Percentiles rank a stretch among this genome's conserved stretches.
These are phyloP conservation scores for Leptogaster cylindrica DNA, from an alignment of 2,888 invertebrate species.

Conservation along the genomic window DNA sequence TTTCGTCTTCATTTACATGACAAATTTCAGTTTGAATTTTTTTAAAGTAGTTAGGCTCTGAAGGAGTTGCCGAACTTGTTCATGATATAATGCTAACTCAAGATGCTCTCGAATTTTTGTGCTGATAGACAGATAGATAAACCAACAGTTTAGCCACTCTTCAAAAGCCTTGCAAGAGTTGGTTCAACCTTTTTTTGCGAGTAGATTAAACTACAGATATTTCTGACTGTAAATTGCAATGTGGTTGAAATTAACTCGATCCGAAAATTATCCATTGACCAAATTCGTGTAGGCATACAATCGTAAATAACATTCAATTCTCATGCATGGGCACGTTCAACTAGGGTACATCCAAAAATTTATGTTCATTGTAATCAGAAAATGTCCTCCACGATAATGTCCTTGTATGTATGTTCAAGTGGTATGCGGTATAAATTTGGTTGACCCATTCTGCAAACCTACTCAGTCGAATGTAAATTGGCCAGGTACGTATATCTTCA, in stretches of 20 bases:
- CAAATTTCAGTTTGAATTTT: background rate
- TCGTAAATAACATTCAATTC: conserved; percentile 7
- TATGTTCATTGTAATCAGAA: conserved; percentile 26
- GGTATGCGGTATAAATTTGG: background rate
- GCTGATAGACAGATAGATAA: too few species aligned
- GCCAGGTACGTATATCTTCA: conserved; percentile 25
- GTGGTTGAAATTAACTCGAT: too few species aligned
- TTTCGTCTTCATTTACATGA: conserved; percentile 8
- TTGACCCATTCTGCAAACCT: background rate
- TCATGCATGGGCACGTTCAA: conserved; percentile 35
- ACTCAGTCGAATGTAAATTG: background rate
- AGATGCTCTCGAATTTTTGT: too few species aligned
- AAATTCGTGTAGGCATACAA: background rate
- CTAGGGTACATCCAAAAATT: conserved; percentile 31
- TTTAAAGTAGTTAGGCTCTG: too few species aligned
- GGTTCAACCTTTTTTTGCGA: background rate
- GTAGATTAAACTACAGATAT: background rate
- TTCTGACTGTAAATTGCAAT: background rate
- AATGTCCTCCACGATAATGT: conserved; percentile 29
- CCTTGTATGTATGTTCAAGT: background rate
- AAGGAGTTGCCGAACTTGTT: too few species aligned
- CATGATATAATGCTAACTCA: too few species aligned
- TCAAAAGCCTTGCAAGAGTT: too few species aligned
- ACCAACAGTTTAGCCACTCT: too few species aligned
- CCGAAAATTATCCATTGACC: too few species aligned